Percentiles rank a stretch among this genome's conserved stretches.
phyloP scores from a whole-genome alignment of 2,888 invertebrate species.

The Euphydryas editha region DNA sequence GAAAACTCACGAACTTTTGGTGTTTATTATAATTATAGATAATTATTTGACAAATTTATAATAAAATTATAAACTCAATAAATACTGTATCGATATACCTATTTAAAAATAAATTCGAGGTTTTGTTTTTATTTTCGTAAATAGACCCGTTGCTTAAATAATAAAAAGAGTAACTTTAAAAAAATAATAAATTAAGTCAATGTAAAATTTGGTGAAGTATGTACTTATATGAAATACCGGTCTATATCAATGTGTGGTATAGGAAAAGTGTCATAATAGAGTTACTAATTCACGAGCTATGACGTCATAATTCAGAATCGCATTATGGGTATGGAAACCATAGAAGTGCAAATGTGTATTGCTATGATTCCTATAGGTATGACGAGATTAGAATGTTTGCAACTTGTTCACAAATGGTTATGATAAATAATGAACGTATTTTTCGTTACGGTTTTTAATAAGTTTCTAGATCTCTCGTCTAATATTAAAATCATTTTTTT shows the following conservation, averaged over 20 bases:
- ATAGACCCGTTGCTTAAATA: too few species aligned
- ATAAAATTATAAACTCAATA: too few species aligned
- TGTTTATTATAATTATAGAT: too few species aligned
- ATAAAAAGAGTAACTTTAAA: too few species aligned
- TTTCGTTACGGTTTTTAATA: background rate
- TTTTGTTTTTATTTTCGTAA: too few species aligned
- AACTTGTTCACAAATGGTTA: constrained; percentile 2
- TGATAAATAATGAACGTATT: too few species aligned
- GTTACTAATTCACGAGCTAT: constrained; percentile 21
- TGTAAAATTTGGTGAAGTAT: background rate
- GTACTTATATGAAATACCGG: background rate
- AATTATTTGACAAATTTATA: too few species aligned
- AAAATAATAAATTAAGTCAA: background rate
- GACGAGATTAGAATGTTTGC: constrained; percentile 36
- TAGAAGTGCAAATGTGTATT: constrained; percentile 31
- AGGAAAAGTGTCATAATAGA: constrained; percentile 29
- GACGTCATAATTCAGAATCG: constrained; percentile 36
- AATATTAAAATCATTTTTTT: too few species aligned
- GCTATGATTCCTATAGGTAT: constrained; percentile 39
- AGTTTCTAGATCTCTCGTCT: too few species aligned
- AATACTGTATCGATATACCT: too few species aligned
- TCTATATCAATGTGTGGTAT: constrained; percentile 5
- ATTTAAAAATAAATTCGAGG: too few species aligned
- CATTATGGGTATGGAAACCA: constrained; percentile 42
- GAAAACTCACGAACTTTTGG: too few species aligned